These are phyloP conservation scores for Hesperia comma DNA, from an alignment of 2,888 invertebrate genomes.

Conservation along the genomic window DNA sequence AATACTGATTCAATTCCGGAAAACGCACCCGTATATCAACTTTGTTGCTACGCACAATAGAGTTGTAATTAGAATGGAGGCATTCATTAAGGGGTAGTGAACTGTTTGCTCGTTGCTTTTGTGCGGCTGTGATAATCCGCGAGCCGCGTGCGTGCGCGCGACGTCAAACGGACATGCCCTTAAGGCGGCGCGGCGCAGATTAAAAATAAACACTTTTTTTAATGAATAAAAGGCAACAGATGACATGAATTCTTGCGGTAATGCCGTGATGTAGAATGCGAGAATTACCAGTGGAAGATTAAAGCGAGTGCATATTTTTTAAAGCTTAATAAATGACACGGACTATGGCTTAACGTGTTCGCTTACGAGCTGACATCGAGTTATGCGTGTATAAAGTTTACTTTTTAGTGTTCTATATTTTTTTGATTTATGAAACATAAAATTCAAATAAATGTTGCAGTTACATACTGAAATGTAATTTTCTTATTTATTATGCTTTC, in stretches of 20 bases:
- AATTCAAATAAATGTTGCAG: no score
- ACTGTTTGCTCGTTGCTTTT: slow-evolving; percentile 62
- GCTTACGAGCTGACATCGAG: slow-evolving; percentile 21
- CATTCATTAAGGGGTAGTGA: slow-evolving; percentile 65
- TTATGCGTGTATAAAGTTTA: slow-evolving; percentile 16
- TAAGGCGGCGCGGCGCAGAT: slow-evolving; percentile 61
- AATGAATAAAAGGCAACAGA: slow-evolving; percentile 54
- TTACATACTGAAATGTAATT: no score
- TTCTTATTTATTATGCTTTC: no score
- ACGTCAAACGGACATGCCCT: slow-evolving; percentile 55
- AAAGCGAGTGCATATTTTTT: slow-evolving; percentile 24
- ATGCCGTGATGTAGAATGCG: slow-evolving; percentile 26
- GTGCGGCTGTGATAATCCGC: slow-evolving; percentile 65
- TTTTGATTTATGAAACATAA: not conserved
- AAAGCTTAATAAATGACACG: slow-evolving; percentile 29
- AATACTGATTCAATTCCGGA: slow-evolving; percentile 40
- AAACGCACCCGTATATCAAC: slow-evolving; percentile 45
- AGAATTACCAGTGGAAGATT: slow-evolving; percentile 27
- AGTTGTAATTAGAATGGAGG: slow-evolving; percentile 56
- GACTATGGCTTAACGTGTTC: slow-evolving; percentile 21
- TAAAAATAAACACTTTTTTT: slow-evolving; percentile 54
- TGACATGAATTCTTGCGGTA: slow-evolving; percentile 44
- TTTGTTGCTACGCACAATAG: slow-evolving; percentile 49
- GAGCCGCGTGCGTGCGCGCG: slow-evolving; percentile 68
- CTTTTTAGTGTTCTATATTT: not conserved